Evolutionary conservation across 2,888 invertebrate genomes (phyloP), one percentile per base, ranked within the genome.

Genomic region (Acleris emargana): DNA sequence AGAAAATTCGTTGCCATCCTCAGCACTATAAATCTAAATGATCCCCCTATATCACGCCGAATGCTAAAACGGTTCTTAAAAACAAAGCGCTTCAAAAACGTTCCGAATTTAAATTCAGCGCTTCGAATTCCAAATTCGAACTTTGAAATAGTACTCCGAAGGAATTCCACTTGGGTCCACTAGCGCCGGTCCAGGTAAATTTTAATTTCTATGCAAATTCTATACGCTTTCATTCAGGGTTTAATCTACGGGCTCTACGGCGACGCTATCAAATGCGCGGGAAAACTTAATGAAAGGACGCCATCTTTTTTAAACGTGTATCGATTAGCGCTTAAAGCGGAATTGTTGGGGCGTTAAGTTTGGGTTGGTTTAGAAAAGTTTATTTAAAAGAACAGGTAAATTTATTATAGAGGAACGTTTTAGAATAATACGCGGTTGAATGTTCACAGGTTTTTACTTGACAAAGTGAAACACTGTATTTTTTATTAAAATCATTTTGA

Each of bases 151-250:
- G 63, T 69, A 67, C 45, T 45, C 57, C 45, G 79, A 86, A 83
- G 86, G 86, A 80, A 86, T 87, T 79, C 80, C 86, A 84, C 82
- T 85, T 81, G 79, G 80, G 87, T 85, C 87, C 88, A 87, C 84
- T 87, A 84, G 77, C 79, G 74, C 63, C 74, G 72, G 88, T 85
- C 88, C 90, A 92, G 91, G 91, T 91, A 87, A 87, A 89, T 91
- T 91, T 92, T 92, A 90, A 92, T 92, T 91, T 92, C 90, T 87
- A 92, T 92, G 91, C 91, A 89, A 92, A 92, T 92, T 58, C 57
- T 57, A 84, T 80, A 83, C 87, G 87, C 87, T 87, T 87, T 88
- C 87, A 83, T 88, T 88, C 83, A 81, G 81, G 78, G 76, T 76
- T 87, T 88, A 90, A 90, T 89, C 89, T 87, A 86, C 84, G 86